A percentile compares a stretch with the other conserved stretches of the same genome.
These are phyloP conservation scores for Scaptodrosophila latifasciaeformis DNA, from an alignment of 2,888 invertebrate genomes.

Conservation along the genomic window DNA sequence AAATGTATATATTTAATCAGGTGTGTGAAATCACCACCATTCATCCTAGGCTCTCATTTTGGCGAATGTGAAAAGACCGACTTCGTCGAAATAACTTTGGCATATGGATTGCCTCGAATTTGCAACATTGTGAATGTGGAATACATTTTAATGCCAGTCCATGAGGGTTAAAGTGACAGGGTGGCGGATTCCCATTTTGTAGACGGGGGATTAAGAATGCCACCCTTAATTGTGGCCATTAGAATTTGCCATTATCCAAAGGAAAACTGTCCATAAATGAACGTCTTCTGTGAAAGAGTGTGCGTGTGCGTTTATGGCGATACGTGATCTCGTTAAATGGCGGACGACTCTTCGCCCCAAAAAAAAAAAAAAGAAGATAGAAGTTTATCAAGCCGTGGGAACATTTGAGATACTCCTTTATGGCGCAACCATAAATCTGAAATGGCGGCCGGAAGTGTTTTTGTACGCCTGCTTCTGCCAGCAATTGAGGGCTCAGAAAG, in stretches of 20 bases:
- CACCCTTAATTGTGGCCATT: slow-evolving; percentile 57
- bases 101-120: too few relatives aligned
- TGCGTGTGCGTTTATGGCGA: slow-evolving; percentile 34
- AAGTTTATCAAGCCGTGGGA: slow-evolving; percentile 55
- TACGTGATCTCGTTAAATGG: slow-evolving; percentile 61
- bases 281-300: too few relatives aligned
- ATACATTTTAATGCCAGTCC: too few relatives aligned
- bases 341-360: slow-evolving; percentile 10
- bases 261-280: too few relatives aligned
- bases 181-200: slow-evolving; percentile 61
- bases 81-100: too few relatives aligned
- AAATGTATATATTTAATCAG: too few relatives aligned
- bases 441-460: slow-evolving; percentile 48
- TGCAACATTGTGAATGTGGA: too few relatives aligned
- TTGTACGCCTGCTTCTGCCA: slow-evolving; percentile 30
- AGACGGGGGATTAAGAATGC: slow-evolving; percentile 52
- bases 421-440: slow-evolving; percentile 31
- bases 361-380: too few relatives aligned
- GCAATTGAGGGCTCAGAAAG: not conserved
- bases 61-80: too few relatives aligned
- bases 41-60: too few relatives aligned
- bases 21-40: too few relatives aligned
- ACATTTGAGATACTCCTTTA: slow-evolving; percentile 38
- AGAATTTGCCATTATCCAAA: slow-evolving; percentile 39
- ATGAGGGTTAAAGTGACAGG: slow-evolving; percentile 27